Base-by-base conservation (phyloP, 2,888 invertebrate genomes). In the Nudaria mundana region DNA sequence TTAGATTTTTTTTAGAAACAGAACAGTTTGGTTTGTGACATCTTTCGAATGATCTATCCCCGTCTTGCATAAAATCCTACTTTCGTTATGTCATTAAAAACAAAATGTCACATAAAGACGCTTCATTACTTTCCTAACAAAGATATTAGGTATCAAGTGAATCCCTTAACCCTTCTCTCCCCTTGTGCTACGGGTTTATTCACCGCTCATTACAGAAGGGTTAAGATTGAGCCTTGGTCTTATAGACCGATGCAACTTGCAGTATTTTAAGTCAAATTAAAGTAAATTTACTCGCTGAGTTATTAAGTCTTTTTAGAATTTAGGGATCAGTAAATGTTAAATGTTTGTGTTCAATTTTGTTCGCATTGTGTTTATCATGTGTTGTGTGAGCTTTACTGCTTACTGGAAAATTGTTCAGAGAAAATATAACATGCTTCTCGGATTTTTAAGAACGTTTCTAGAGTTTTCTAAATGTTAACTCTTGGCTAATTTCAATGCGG, bases 231-330 rank as follows among this genome's bases (percentile, higher is more conserved):
- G 54, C 56, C 40, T 32, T 58, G 52, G 64, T 54, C 64, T 62
- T 58, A 53, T 55, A 45, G 51, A 60, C 69, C 46, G 44, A 38
- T 61, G 58, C 56, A 58, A 37, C 50, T 48, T 59, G 66, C 78
- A 75, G 70, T 71, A 71, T 76, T 78, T 76, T 64, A 76, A 73
- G 54, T 52, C 55, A 62, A 68, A 74, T 79, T 76, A 75, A 68
- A 60, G 63, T 58, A 67, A 73, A 72, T 72, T 70, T 62, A 64
- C 60, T 64, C 62, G 63, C 44, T 60, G 67, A 73, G 62, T 68
- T 74, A 74, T 75, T 63, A 69, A 70, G 58, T 60, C 34, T 60
- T 51, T 57, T 56, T 52, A 56, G 54, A 60, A 31, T 56, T n/a
- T 62, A 56, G 60, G 63, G 59, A 51, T 41, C 14, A 44, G 24